Base-by-base conservation (phyloP, 2,113 vertebrate species). In the Crotalus viridis region DNA sequence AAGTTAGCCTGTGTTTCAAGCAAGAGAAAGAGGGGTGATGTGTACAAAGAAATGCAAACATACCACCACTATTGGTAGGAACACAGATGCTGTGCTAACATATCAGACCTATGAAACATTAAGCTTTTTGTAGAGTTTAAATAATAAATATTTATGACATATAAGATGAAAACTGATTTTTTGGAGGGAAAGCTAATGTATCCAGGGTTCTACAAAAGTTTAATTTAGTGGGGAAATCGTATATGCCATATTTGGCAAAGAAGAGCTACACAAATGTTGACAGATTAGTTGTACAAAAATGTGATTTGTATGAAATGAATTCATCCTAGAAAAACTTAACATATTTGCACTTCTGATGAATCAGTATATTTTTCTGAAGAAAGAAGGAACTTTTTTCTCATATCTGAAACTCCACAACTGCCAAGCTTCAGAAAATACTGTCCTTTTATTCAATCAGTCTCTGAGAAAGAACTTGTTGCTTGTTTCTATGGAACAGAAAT, bases 291-390 rank as follows among this genome's bases (percentile, higher is more conserved):
- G 74, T 21, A 81, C 39, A 88, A 89, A 43, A 92, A 43, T 54
- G 2, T 26, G 13, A 54, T 57, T 46, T 85, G 13, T 86, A 28
- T 46, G 19, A 61, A 91, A 91, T 61, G 2, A 92, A 89, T 74
- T 24, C 24, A 57, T 46, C 17, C 1, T 57, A 56, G 39, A 13
- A 89, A 43, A 81, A 39, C 10, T 1, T 26, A 56, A 56, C 5
- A 12, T 89, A 17, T 13, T 3, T 17, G 81, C 54, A 61, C 13
- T 54, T 89, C 15, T 52, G 86, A 55, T 90, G 28, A 22, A 15
- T 6, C 26, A 0, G 0, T 0, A 22, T 8, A 86, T 85, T 12
- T 24, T 43, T 87, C 33, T 19, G 12, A 56, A 19, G 26, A 43
- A 51, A 81, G 1, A 22, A 57, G 1, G 59, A n/a, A 28, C 5